Evolutionary conservation across 2,888 invertebrate species (phyloP), one percentile per base, ranked within the genome.

Genomic region (Willowsia nigromaculata): DNA sequence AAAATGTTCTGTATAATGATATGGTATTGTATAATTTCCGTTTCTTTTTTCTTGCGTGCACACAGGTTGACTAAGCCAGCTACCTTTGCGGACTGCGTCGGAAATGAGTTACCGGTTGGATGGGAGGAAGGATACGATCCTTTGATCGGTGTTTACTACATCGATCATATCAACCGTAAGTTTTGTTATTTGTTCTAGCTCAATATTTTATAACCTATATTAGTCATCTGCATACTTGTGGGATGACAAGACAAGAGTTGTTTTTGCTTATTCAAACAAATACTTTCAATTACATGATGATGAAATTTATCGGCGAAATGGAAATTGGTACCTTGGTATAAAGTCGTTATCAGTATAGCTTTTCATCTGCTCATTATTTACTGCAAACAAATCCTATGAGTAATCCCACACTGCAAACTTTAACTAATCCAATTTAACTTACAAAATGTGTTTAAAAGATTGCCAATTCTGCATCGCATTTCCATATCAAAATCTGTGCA

Each of bases 61-160:
- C 33, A 80, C 96, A 99, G 99, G 95, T 97, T 96, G 94, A 98
- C 98, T 93, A 99, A 99, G 95, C 99, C 99, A 90, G 97, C 98
- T 94, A 96, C 97, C 90, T 99, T 99, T 95, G 98, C 99, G 93
- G 99, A 99, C 94, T 99, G 99, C 95, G 97, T 98, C 94, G 99
- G 98, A 93, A 98, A 99, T 95, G 99, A 99, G 94, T 94, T 99
- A 94, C 99, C 99, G 76, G 95, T 98, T 93, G 99, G 99, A 92
- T 99, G 99, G 99, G 99, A 99, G 94, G 98, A 98, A 95, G 97
- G 97, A 74, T 98, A 96, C 94, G 98, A 99, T 94, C 96, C 97
- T 92, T 97, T 97, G 94, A 97, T 99, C 94, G 99, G 99, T 92
- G 96, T 97, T 92, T 99, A 99, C 95, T 99, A 97, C 95, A 98